A percentile compares a stretch with the other conserved stretches of the same genome.
Conservation (phyloP, 2,888 invertebrate genomes). For the Amiota mariae region DNA sequence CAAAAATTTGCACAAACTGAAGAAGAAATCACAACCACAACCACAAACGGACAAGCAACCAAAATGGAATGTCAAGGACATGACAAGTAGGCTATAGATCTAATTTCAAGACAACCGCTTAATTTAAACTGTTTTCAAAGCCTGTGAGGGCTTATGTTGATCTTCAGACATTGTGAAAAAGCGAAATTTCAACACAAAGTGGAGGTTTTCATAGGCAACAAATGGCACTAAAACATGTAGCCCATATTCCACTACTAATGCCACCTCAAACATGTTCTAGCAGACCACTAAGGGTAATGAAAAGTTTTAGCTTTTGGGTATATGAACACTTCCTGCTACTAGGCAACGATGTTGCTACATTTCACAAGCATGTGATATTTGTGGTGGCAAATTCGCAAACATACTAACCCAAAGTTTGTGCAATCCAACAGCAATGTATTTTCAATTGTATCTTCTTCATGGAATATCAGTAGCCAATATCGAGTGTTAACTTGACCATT, state of each 20-base stretch:
- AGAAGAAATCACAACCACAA: no score
- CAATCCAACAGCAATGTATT: conserved; percentile 83
- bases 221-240: not conserved
- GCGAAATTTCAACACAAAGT: no score
- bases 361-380: conserved; percentile 85
- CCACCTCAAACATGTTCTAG: conserved; percentile 84
- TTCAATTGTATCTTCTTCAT: conserved; percentile 83
- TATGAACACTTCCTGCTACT: conserved; percentile 73
- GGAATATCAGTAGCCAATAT: conserved; percentile 80
- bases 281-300: conserved; percentile 85
- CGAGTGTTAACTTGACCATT: conserved; percentile 75
- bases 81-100: no score
- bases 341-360: conserved; percentile 76
- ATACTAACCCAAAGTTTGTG: conserved; percentile 80
- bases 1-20: no score
- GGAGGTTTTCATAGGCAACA: not conserved
- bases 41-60: no score
- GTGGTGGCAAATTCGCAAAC: conserved; percentile 78
- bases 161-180: no score
- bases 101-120: no score
- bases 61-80: no score
- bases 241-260: not conserved
- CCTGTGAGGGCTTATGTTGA: no score
- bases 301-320: conserved; percentile 84
- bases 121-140: no score